Percentiles rank a stretch among this genome's conserved stretches.
Evolutionary conservation across 2,113 vertebrate species (phyloP).

Genomic region (Sylvia atricapilla): DNA sequence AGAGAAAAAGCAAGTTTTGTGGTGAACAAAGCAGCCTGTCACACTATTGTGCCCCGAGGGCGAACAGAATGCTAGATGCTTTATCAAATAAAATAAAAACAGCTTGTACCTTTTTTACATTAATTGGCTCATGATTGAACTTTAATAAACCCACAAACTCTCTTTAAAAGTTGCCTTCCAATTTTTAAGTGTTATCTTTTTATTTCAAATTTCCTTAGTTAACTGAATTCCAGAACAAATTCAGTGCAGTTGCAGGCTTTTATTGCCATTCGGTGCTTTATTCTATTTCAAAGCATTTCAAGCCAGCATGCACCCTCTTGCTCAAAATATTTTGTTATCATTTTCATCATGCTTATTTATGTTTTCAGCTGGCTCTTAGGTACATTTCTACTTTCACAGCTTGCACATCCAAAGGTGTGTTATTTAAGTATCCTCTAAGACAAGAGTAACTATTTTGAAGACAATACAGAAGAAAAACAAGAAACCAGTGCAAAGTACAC

Average conservation of each 20-base stretch:
- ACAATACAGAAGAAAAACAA: not conserved
- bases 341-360: not conserved
- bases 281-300: not conserved
- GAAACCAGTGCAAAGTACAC: not conserved
- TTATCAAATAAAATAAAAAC: conserved; percentile 22
- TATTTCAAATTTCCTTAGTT: not conserved
- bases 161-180: not conserved
- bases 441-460: not conserved
- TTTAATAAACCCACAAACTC: conserved; percentile 7
- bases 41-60: not conserved
- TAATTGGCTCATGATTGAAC: conserved; percentile 34
- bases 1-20: not conserved
- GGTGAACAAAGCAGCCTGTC: conserved; percentile 15
- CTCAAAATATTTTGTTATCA: not conserved
- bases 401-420: not conserved
- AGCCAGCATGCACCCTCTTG: not conserved
- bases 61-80: not conserved
- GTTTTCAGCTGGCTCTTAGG: not conserved
- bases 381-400: not conserved
- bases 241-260: not conserved
- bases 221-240: not conserved
- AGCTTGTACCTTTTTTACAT: conserved; percentile 24
- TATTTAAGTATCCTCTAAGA: not conserved
- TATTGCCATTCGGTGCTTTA: not conserved
- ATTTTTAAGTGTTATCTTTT: not conserved